Conservation (phyloP, 1,140 invertebrate genomes). For the Aphelenchoides avenae region DNA sequence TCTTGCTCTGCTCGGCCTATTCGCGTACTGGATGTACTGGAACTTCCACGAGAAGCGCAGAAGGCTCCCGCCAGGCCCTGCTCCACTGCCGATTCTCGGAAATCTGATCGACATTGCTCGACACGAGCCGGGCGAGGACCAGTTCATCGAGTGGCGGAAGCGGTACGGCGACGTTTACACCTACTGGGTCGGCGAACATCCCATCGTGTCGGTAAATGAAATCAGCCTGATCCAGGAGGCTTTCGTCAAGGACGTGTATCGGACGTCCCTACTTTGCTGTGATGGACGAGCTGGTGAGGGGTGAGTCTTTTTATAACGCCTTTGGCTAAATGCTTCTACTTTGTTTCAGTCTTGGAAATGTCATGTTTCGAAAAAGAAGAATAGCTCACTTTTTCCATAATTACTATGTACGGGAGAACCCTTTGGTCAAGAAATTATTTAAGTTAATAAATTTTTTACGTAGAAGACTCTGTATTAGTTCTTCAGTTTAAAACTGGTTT, state of each 20-base stretch:
- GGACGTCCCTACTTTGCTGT: not conserved
- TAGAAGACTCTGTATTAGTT: too few relatives aligned
- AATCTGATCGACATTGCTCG: constrained; percentile 1
- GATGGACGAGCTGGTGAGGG: too few relatives aligned
- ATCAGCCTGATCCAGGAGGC: constrained; percentile 3
- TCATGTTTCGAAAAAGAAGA: constrained; percentile 17
- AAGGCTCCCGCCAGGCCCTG: too few relatives aligned
- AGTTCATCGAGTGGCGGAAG: constrained; percentile 5
- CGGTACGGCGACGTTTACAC: constrained; percentile 17
- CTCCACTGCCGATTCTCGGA: constrained; percentile 9
- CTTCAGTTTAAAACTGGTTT: constrained; percentile 4
- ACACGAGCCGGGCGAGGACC: constrained; percentile 9
- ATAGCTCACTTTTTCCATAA: too few relatives aligned
- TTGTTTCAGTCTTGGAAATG: constrained; percentile 17
- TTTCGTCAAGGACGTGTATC: constrained; percentile 17
- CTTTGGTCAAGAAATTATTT: too few relatives aligned
- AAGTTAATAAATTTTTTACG: too few relatives aligned
- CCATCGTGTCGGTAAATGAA: too few relatives aligned
- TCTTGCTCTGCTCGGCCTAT: too few relatives aligned
- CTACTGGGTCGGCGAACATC: constrained; percentile 10
- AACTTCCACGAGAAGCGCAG: too few relatives aligned
- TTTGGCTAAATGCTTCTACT: constrained; percentile 6
- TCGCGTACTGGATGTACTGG: not conserved
- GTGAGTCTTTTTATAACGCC: too few relatives aligned
- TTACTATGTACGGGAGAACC: too few relatives aligned